Evolutionary conservation across 2,888 invertebrate genomes (phyloP), one percentile per base, ranked within the genome.

Genomic region (Brachypterus glaber): DNA sequence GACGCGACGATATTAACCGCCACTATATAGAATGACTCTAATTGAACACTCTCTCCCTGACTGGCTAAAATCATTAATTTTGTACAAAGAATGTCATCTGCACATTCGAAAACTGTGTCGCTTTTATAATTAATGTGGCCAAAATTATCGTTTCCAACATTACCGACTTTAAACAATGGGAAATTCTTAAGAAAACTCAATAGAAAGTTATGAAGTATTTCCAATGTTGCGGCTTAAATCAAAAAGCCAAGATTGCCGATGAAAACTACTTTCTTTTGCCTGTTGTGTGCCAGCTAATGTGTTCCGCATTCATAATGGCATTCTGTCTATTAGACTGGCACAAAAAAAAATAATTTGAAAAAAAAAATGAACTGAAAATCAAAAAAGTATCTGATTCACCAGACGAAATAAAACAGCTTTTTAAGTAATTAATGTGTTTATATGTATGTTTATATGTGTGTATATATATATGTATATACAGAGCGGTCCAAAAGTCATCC

Each of bases 61-160:
- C n/a, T n/a, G n/a, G 44, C 41, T 48, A 44, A 49, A 58, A 57
- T 57, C 59, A 59, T 59, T 59, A 59, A 60, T 60, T 58, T 55
- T 50, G 50, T 49, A 55, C 56, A 57, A 59, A 59, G 57, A 58
- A 58, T 57, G 59, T 58, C 59, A 58, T 53, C 54, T 49, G 55
- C 59, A 59, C 56, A 56, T 58, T 57, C 51, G 54, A 48, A 50
- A 53, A 54, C 52, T 55, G 55, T 58, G 57, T 57, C 57, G 55
- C 55, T 57, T 56, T 50, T 54, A 55, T 58, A 60, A 60, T 59
- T 59, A 60, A 60, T 59, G 57, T 54, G 52, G 51, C 51, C 52
- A 44, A 54, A 57, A 56, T 59, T 57, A 56, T 53, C 54, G 54
- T 42, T 41, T 43, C 44, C 44, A 39, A 47, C 49, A 47, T 45